Evolutionary conservation across 2,888 invertebrate genomes (phyloP), one percentile per base, ranked within the genome.

Genomic region (Coremacera marginata): DNA sequence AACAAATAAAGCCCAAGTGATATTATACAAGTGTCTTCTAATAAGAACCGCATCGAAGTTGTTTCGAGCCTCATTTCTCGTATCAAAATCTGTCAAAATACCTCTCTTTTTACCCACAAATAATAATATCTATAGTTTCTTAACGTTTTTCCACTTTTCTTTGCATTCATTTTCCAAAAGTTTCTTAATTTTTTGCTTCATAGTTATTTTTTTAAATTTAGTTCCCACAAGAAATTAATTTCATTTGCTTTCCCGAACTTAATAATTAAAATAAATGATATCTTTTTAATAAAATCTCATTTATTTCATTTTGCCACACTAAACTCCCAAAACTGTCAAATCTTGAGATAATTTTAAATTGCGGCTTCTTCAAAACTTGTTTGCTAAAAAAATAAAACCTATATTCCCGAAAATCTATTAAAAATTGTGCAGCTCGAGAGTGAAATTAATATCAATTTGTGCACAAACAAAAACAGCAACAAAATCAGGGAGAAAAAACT

Each of bases 381-480:
- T 7, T 11, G 2, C 11, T 14, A 7, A 60, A 60, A 8, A 57
- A 57, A 25, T 1, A n/a, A 34, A 3, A n/a, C 22, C 0, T 2
- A n/a, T 63, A 19, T 25, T 9, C 9, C 67, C 19, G 44, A 67
- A 70, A 70, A 52, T 70, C 55, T 72, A 74, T 62, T 51, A 60
- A 76, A 76, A 73, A 60, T 49, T 63, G 34, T 77, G 62, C 65
- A 71, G 57, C 84, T 83, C 85, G 81, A 74, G 84, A 84, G 86
- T 81, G 82, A 87, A 84, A 88, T 88, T 87, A 87, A 88, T 88
- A 88, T 86, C 87, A 88, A 88, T 88, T 88, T 88, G 86, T 83
- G 83, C 84, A 83, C 83, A 76, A 71, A 81, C 79, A 67, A 67
- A 72, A 25, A 73, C 44, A 78, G 31, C 76, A 70, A 65, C 31